phyloP scores from a whole-genome alignment of 92 coral and sea anemone genomes.

The Diadumene lineata region DNA sequence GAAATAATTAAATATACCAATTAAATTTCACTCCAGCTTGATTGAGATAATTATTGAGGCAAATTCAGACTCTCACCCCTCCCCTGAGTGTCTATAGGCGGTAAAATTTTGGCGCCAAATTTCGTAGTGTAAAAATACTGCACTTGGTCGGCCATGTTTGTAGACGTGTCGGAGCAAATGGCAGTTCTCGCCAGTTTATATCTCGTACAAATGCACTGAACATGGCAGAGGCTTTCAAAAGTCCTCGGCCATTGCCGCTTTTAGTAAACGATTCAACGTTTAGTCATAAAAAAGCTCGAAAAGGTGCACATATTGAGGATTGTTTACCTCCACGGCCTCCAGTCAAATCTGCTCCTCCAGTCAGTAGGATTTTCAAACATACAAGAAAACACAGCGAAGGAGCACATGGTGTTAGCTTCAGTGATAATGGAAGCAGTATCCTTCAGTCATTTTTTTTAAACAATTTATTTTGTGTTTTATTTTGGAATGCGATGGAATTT shows the following conservation, averaged over 20 bases:
- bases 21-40: too few relatives aligned
- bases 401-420: conserved; percentile 91
- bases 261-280: conserved; percentile 82
- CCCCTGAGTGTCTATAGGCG: conserved; percentile 10
- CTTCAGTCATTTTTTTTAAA: conserved; percentile 47
- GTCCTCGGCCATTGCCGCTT: conserved; percentile 94
- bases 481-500: conserved; percentile 8
- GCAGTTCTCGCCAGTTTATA: conserved; percentile 18
- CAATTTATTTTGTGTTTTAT: neutral
- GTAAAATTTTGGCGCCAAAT: conserved; percentile 94
- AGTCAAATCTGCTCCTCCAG: conserved; percentile 97
- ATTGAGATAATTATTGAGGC: too few relatives aligned
- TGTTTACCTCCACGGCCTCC: conserved; percentile 98
- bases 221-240: conserved; percentile 80
- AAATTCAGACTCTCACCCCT: conserved; percentile 11
- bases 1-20: too few relatives aligned
- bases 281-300: conserved; percentile 89
- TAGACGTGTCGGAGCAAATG: conserved; percentile 20
- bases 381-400: conserved; percentile 73
- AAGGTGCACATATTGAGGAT: conserved; percentile 54
- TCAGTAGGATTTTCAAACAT: conserved; percentile 94
- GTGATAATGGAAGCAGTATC: conserved; percentile 84
- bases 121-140: conserved; percentile 44
- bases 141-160: conserved; percentile 48
- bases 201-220: conserved; percentile 3